Evolutionary conservation across 2,113 vertebrate species (phyloP).

Genomic region (Apaloderma vittatum): DNA sequence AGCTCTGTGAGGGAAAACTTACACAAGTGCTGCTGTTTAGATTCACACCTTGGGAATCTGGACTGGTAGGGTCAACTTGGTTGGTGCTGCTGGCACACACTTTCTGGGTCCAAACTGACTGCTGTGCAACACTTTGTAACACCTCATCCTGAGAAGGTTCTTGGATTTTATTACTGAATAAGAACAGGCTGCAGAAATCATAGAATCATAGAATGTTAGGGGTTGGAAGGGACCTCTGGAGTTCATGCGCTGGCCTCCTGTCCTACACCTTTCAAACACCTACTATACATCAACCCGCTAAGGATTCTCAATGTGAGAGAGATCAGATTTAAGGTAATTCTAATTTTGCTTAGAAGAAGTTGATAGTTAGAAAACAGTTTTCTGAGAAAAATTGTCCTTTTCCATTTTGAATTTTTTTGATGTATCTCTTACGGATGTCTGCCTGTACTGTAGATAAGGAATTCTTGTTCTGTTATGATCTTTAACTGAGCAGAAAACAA

Average conservation of each 20-base stretch:
- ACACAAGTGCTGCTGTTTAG: neutral
- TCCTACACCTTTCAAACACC: neutral
- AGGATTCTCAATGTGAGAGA: neutral
- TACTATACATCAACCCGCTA: neutral
- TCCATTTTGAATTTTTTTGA: neutral
- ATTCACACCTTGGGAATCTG: slow-evolving; percentile 19
- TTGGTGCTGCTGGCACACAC: neutral
- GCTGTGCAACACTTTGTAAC: neutral
- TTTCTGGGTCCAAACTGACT: neutral
- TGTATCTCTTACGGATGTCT: neutral
- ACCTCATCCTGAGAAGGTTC: slow-evolving; percentile 10
- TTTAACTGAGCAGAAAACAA: neutral
- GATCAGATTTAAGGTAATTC: neutral
- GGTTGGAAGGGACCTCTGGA: too few species aligned
- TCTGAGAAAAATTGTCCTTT: neutral
- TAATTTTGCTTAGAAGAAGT: neutral
- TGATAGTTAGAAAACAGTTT: neutral
- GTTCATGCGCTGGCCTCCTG: neutral
- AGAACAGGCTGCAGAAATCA: neutral
- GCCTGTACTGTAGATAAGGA: neutral
- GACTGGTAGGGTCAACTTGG: neutral
- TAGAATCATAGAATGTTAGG: too few species aligned
- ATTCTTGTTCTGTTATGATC: neutral
- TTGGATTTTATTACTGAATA: neutral
- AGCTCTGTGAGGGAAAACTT: neutral